phyloP scores from a whole-genome alignment of 2,888 invertebrate species.

The Agonum fuliginosum region DNA sequence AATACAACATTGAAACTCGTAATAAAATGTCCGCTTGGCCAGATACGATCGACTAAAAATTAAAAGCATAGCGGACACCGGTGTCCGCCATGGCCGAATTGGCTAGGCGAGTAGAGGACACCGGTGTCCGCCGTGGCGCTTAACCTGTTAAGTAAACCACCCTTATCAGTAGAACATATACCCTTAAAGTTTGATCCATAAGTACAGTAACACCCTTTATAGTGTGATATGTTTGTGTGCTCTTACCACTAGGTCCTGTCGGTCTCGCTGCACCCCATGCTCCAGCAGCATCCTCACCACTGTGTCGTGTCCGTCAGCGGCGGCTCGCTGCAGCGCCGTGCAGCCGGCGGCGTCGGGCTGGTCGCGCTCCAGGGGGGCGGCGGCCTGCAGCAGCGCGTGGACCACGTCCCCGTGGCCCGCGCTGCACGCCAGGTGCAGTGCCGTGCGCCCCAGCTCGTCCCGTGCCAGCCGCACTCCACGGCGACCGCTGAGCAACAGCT shows the following conservation, averaged over 20 bases:
- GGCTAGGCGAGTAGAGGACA: no score
- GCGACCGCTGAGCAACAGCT: constrained; percentile 67
- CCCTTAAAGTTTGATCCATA: no score
- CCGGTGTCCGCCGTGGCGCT: no score
- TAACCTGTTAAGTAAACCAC: no score
- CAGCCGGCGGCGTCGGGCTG: constrained; percentile 77
- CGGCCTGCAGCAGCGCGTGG: constrained; percentile 69
- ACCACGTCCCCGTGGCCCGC: constrained; percentile 70
- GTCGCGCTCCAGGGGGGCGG: constrained; percentile 75
- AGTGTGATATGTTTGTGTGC: not conserved
- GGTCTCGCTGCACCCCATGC: constrained; percentile 81
- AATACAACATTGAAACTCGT: no score
- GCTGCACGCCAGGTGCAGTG: constrained; percentile 71
- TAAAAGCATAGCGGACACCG: no score
- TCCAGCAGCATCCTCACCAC: constrained; percentile 82
- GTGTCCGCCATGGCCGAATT: no score
- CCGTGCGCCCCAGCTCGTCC: constrained; percentile 70
- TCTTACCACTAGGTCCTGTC: constrained; percentile 84
- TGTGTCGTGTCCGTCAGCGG: constrained; percentile 88
- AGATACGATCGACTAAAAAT: no score
- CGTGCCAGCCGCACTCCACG: constrained; percentile 69
- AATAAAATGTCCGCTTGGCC: no score
- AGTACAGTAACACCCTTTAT: no score
- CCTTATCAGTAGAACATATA: no score
- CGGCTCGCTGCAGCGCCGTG: constrained; percentile 86